These are phyloP conservation scores for Capra hircus DNA, from an alignment of 2,113 vertebrate species.

Conservation along the genomic window DNA sequence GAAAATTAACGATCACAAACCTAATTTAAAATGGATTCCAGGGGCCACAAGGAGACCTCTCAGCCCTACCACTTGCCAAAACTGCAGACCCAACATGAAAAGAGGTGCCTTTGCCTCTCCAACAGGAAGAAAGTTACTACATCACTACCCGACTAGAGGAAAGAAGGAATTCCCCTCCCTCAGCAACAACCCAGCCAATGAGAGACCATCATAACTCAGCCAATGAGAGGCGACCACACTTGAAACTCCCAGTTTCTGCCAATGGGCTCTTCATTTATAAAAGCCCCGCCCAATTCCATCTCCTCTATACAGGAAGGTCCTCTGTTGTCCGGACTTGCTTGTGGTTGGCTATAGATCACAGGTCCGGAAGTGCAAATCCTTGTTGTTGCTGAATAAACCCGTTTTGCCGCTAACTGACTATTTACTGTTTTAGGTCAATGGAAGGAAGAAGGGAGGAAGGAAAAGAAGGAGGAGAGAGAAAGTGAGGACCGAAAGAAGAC, in stretches of 20 bases:
- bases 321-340: not conserved
- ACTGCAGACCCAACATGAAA: not conserved
- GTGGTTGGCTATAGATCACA: rapidly evolving
- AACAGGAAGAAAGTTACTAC: not conserved
- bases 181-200: not conserved
- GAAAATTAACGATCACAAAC: not conserved
- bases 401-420: not conserved
- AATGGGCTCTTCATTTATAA: not conserved
- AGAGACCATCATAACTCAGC: not conserved
- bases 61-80: not conserved
- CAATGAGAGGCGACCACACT: not conserved
- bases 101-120: not conserved
- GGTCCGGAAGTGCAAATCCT: rapidly evolving
- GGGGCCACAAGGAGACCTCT: not conserved
- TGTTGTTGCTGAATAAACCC: not conserved
- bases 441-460: not conserved
- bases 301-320: not conserved
- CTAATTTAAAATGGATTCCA: not conserved
- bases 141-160: no score
- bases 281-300: not conserved
- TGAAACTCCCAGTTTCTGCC: not conserved
- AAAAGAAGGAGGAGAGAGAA: no score
- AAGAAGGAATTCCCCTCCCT: not conserved
- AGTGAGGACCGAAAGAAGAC: not conserved
- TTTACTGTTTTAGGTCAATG: not conserved